phyloP scores from a whole-genome alignment of 2,797 vertebrate species.

The Lepus oiostolus region DNA sequence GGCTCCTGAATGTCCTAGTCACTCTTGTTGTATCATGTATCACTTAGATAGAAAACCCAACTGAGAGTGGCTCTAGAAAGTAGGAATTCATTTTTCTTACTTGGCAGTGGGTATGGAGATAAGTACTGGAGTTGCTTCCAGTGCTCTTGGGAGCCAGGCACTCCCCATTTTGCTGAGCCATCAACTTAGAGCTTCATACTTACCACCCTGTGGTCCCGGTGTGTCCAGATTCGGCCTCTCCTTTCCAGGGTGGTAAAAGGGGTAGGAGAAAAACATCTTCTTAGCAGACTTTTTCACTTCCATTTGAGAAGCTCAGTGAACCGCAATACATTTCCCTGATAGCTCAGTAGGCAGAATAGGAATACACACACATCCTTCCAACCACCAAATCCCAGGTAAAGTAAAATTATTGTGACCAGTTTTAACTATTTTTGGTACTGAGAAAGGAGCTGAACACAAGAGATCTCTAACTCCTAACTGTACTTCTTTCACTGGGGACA shows the following conservation, averaged over 20 bases:
- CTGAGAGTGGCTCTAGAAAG: neutral
- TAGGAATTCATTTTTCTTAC: neutral
- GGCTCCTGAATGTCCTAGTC: neutral
- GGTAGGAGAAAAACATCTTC: neutral
- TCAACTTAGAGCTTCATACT: neutral
- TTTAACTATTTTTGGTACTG: neutral
- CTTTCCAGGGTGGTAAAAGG: neutral
- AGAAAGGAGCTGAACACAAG: neutral
- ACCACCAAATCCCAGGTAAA: neutral
- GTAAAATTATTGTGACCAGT: neutral
- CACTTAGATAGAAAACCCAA: constrained; percentile 2
- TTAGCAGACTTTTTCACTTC: neutral
- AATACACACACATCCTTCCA: neutral
- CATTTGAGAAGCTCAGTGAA: neutral
- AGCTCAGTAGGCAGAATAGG: neutral
- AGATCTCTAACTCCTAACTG: neutral
- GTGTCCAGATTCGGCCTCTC: neutral
- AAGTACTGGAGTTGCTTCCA: neutral
- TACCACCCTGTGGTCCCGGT: accelerated
- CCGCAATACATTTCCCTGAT: neutral
- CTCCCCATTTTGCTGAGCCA: neutral
- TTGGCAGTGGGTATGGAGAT: neutral
- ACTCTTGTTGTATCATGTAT: neutral
- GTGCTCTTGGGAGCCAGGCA: neutral
- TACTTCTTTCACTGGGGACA: neutral